These are phyloP conservation scores for Desmophyllum pertusum DNA, from an alignment of 92 coral and sea anemone genomes.

Conservation along the genomic window DNA sequence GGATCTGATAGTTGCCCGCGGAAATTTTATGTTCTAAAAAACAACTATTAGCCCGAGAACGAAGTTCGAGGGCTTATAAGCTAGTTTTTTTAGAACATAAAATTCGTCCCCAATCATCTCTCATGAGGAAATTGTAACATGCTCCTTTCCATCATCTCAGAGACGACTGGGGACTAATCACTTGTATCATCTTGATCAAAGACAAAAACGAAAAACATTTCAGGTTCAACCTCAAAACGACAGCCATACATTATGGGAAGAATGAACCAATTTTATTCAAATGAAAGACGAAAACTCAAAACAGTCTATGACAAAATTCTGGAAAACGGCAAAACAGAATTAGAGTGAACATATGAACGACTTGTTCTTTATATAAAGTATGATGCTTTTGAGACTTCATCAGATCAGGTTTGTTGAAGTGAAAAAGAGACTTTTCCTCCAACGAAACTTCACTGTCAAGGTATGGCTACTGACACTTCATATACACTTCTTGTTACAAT, in stretches of 20 bases:
- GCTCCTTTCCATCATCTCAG: too few relatives aligned
- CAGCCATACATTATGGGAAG: background rate
- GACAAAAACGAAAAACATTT: too few relatives aligned
- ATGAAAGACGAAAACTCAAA: conserved; percentile 25
- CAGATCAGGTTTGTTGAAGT: background rate
- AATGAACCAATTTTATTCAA: conserved; percentile 28
- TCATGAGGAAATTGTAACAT: too few relatives aligned
- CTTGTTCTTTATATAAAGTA: background rate
- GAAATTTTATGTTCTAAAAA: too few relatives aligned
- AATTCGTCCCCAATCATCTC: too few relatives aligned
- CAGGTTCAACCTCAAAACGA: background rate
- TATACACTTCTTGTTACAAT: background rate
- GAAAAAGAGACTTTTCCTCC: background rate
- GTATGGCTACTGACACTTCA: background rate
- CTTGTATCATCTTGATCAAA: too few relatives aligned
- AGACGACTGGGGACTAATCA: too few relatives aligned
- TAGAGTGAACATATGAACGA: background rate
- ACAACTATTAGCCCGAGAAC: too few relatives aligned
- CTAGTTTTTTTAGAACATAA: too few relatives aligned
- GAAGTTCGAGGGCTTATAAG: too few relatives aligned
- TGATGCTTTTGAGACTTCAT: background rate
- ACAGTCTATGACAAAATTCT: background rate
- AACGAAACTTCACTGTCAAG: background rate
- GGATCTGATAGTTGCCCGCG: too few relatives aligned
- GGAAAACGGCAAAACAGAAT: background rate